Evolutionary conservation across 92 coral and sea anemone genomes (phyloP), one percentile per base, ranked within the genome.

Genomic region (Actinernus sp.): DNA sequence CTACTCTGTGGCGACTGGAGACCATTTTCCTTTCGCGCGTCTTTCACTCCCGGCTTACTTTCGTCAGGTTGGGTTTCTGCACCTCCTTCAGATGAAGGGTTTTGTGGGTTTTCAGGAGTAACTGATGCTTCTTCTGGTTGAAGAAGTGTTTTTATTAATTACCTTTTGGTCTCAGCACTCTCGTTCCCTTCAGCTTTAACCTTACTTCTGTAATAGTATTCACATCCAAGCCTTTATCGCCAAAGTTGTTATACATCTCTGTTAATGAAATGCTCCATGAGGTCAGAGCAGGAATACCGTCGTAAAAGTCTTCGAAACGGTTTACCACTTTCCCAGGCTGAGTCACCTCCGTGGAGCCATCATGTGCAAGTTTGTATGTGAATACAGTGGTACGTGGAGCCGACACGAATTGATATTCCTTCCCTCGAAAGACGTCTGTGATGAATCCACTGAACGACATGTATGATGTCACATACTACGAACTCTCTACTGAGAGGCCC

Each of bases 221-320:
- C 41, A 75, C 31, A 54, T 26, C 1, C 49, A 76, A 57, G 37
- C 61, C 65, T 27, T 31, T 54, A n/a, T n/a, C n/a, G n/a, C n/a
- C n/a, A n/a, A n/a, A n/a, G 39, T 53, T 29, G 30, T 65, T 76
- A 9, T 29, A 49, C 21, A 40, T 7, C 5, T 30, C 41, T 16
- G 83, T 76, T 31, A 76, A n/a, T 48, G 9, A 20, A 27, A 76
- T 58, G 44, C 25, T 76, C 76, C 76, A 76, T 6, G 83, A 57
- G 27, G 83, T 76, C 18, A 76, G 24, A 18, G 83, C 83, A 31
- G 83, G 76, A 12, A 76, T 16, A 2, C 83, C 83, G n/a, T 76
- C 83, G 31, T 65, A 76, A 59, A 65, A 76, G 27, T 76, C 68
- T 34, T 66, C 26, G 16, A 51, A 76, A 25, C 56, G 65, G 39